Evolutionary conservation across 2,113 vertebrate genomes (phyloP), one percentile per base, ranked within the genome.

Genomic region (Toxotes jaculatrix): DNA sequence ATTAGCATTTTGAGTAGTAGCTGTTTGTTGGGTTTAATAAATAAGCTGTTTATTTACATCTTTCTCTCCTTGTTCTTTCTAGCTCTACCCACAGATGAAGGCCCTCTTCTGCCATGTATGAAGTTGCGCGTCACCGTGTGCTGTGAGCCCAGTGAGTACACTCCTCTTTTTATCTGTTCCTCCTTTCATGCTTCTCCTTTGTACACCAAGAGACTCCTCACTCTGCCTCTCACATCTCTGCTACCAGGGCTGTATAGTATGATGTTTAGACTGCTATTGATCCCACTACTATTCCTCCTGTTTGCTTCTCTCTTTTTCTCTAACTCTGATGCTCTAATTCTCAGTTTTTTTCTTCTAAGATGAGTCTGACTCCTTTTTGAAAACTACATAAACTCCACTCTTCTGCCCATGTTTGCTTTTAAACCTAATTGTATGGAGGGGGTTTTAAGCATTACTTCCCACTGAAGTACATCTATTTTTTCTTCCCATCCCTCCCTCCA

Each of bases 121-220:
- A 95, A 93, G 92, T 81, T 95, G 83, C 93, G 93, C 55, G 89
- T 96, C 85, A 93, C 92, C 49, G 95, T 95, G 86, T 95, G 94
- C 90, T 95, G 94, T 31, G 88, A 90, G 82, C 77, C 91, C 67
- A 90, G 95, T 96, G 90, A 95, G 95, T 95, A 83, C 79, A 64
- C 84, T 84, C 83, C 70, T 86, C 86, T 74, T 77, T 86, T 92
- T 84, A 88, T 89, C 88, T 85, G 19, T 56, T 84, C 62, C 4
- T 82, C 49, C 88, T 91, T 92, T 89, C 77, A 87, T 81, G 83
- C 77, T 60, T 43, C 45, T 36, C 45, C 77, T 88, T 84, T 84
- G 64, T 84, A 76, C 90, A 68, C 79, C 74, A 56, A 74, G 66
- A 89, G 71, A 73, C 88, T 80, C 65, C 60, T 76, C 74, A 64